Evolutionary conservation across 2,888 invertebrate genomes (phyloP), one percentile per base, ranked within the genome.

Genomic region (Esperia sulphurella): DNA sequence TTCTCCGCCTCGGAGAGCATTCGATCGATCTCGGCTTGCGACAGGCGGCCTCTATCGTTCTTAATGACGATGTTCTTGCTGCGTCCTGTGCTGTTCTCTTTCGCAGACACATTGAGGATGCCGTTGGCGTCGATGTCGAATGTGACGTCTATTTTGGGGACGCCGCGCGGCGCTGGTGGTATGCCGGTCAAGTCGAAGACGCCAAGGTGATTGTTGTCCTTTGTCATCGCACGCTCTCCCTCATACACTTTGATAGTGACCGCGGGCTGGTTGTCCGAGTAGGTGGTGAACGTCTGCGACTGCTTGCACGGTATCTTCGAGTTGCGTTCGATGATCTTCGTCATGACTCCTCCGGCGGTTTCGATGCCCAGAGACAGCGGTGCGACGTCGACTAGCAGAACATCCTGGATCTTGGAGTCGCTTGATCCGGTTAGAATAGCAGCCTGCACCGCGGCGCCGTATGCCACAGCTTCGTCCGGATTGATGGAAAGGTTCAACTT

Each of bases 381-480:
- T 3, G 90, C 76, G 10, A 91, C 90, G 54, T 91, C 91, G 1
- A 91, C 85, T 9, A 38, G 91, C 80, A 75, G 40, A 77, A 80
- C 71, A 57, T 92, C 95, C 70, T 94, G 93, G 51, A 95, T 93
- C 73, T 84, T 90, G 9, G 91, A 88, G 65, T 94, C 93, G 2
- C 91, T 91, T 92, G 94, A 91, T 0, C 92, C 92, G 57, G 89
- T 91, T 29, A 94, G 74, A 53, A 93, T 92, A 0, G 93, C 93
- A 0, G 93, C 93, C 67, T 93, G 93, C 0, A 93, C 90, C 0
- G 93, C 93, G 0, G 93, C 93, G 9, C 93, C 93, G 62, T 93
- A 94, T 0, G 94, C 94, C 0, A 94, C 94, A 0, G 94, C 94
- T 68, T 94, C 94, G 61, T 94, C 94, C 0, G 94, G 94, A 65